Percentiles rank a stretch among this genome's conserved stretches.
phyloP scores from a whole-genome alignment of 1,140 invertebrate species.

The Portunus trituberculatus region DNA sequence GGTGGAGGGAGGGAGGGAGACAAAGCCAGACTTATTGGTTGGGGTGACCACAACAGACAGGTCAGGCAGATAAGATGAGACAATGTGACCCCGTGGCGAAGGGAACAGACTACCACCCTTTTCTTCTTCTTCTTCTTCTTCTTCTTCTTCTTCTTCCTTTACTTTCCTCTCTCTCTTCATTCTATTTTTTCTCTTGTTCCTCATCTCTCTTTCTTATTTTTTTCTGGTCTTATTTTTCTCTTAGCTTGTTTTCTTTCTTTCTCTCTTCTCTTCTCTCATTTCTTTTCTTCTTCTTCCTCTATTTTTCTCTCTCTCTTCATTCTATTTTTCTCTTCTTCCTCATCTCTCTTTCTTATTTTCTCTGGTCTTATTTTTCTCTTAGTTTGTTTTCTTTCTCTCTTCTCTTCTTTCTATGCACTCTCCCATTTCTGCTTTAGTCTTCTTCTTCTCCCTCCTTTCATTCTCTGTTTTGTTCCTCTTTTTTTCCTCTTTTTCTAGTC shows the following conservation, averaged over 20 bases:
- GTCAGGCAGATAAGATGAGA: conserved; percentile 40
- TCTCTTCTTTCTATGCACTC: background rate
- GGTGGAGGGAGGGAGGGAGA: background rate
- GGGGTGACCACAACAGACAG: background rate
- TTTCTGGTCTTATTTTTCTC: too few relatives aligned
- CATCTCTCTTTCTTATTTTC: background rate
- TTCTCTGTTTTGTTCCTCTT: background rate
- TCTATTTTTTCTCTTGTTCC: background rate
- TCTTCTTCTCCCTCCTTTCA: background rate
- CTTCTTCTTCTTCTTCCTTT: background rate
- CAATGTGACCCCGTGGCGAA: conserved; percentile 4
- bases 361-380: background rate
- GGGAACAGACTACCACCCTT: background rate
- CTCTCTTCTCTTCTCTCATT: background rate
- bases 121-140: background rate
- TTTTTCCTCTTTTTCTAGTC: background rate
- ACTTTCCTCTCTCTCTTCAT: background rate
- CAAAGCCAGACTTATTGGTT: conserved; percentile 46
- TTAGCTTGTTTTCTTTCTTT: background rate
- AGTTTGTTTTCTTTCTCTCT: background rate
- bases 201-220: background rate
- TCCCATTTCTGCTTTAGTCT: background rate
- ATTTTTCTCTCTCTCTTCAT: background rate
- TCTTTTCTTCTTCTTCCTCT: background rate
- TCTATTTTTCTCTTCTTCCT: background rate